Evolutionary conservation across 2,113 vertebrate genomes (phyloP), one percentile per base, ranked within the genome.

Genomic region (Dicrurus megarhynchus): DNA sequence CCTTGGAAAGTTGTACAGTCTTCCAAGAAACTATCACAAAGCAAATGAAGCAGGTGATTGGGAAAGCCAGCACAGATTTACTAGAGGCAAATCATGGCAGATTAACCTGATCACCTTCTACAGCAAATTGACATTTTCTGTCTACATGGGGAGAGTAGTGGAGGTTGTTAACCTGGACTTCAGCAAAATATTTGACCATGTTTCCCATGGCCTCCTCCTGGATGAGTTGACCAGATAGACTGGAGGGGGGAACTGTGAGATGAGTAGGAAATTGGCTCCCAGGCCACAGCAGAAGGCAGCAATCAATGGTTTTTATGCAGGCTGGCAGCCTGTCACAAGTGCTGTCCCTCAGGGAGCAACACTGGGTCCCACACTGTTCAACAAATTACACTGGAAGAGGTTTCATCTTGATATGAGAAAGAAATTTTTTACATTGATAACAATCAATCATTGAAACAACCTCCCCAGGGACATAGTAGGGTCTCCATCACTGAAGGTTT

Each of bases 311-410:
- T 55, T 84, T 87, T 84, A 33, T 55, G 26, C 27, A 69, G 64
- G 12, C 44, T 84, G 64, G 55, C 32, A 61, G 28, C 41, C 30
- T 92, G n/a, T n/a, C 55, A 77, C 27, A 50, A 69, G 33, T 28
- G n/a, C 11, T 30, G n/a, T 74, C 16, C 69, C 37, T 78, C 78
- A 60, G 46, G 50, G 8, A 13, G 23, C 0, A 1, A 52, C 41
- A 53, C 15, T 50, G 35, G 5, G 44, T 44, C 26, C 30, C 15
- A 7, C 0, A 0, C 22, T n/a, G 17, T 60, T 76, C 73, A 89
- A 46, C 32, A 73, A 60, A 42, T 87, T 80, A 41, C 37, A 35
- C 27, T 44, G 26, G 24, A 79, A 89, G 42, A 89, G 24, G 24
- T 86, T 89, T 75, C 16, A 60, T 56, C 26, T 47, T 27, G 9